Evolutionary conservation across 37 sponge, comb jelly and placozoan genomes (phyloP), one percentile per base, ranked within the genome.

Genomic region (Tethya wilhelma): DNA sequence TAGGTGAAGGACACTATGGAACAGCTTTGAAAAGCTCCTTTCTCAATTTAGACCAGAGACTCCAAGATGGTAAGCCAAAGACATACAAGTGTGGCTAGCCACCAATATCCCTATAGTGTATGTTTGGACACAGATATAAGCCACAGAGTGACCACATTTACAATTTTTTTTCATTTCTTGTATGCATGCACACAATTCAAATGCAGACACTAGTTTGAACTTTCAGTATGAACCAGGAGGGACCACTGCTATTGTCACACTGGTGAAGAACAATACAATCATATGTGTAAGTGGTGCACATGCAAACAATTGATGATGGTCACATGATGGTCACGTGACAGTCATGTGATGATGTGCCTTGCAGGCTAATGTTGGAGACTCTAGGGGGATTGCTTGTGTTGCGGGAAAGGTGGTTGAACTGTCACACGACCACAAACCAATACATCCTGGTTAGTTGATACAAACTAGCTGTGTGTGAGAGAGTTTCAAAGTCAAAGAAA

Each of bases 361-460:
- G 8, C 67, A 93, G 93, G 93, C 85, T 14, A 97, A 97, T 83
- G 84, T 64, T 33, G 97, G 97, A 8, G 97, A 97, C 69, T 94
- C 95, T 0, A 38, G 97, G 28, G 97, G 95, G 0, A 84, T 97
- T 23, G 84, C 87, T 26, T 80, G 85, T 33, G 88, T 81, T 23
- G 33, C 58, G 6, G 97, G 97, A 20, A 42, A 77, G 6, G 85
- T 89, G 12, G 42, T 78, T 44, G 93, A 87, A 40, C 85, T 97
- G 14, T 91, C 94, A 11, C 71, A 78, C 62, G 97, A 97, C 64
- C 97, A 97, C 78, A 97, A 97, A 72, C 97, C 97, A 30, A 81
- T 41, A 28, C 77, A 78, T 22, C 76, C 89, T 67, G 85, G 91
- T 90, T 28, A 23, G 74, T 69, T 3, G n/a, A 28, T 74, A 40